phyloP scores from a whole-genome alignment of 2,113 vertebrate genomes.

The Ochotona curzoniae region DNA sequence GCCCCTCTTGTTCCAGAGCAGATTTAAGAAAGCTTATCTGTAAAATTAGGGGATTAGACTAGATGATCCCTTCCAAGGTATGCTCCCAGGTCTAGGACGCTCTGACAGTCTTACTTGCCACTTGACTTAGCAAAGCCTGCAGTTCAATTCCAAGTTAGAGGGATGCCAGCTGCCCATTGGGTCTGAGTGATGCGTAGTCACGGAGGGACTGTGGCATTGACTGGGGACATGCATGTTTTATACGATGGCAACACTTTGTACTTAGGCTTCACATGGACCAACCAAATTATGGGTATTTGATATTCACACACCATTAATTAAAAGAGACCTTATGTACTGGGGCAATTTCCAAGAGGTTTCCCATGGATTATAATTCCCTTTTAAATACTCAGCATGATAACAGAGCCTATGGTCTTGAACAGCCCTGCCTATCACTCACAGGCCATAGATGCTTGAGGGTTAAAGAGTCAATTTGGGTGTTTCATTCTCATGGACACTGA shows the following conservation, averaged over 20 bases:
- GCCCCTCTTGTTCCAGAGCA: slow-evolving; percentile 61
- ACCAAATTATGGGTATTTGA: slow-evolving; percentile 50
- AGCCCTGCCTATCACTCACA: slow-evolving; percentile 38
- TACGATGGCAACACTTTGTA: neutral
- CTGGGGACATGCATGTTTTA: neutral
- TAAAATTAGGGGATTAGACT: slow-evolving; percentile 78
- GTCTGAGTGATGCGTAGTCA: slow-evolving; percentile 67
- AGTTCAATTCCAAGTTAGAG: slow-evolving; percentile 71
- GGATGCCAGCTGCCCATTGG: slow-evolving; percentile 39
- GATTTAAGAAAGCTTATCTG: slow-evolving; percentile 74
- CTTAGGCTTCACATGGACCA: slow-evolving; percentile 38
- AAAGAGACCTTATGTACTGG: slow-evolving; percentile 41
- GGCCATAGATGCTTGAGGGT: neutral
- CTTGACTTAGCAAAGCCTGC: slow-evolving; percentile 64
- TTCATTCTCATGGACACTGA: slow-evolving; percentile 57
- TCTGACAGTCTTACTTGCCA: slow-evolving; percentile 53
- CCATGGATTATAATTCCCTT: slow-evolving; percentile 46
- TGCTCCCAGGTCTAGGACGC: slow-evolving; percentile 9
- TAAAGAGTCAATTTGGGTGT: slow-evolving; percentile 52
- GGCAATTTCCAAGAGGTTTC: slow-evolving; percentile 16
- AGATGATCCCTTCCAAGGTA: slow-evolving; percentile 56
- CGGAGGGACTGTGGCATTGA: slow-evolving; percentile 32
- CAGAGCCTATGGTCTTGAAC: neutral
- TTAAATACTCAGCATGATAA: slow-evolving; percentile 60
- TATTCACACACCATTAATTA: slow-evolving; percentile 38